These are phyloP conservation scores for Gymnorhina tibicen DNA, from an alignment of 2,113 vertebrate genomes.

Conservation along the genomic window DNA sequence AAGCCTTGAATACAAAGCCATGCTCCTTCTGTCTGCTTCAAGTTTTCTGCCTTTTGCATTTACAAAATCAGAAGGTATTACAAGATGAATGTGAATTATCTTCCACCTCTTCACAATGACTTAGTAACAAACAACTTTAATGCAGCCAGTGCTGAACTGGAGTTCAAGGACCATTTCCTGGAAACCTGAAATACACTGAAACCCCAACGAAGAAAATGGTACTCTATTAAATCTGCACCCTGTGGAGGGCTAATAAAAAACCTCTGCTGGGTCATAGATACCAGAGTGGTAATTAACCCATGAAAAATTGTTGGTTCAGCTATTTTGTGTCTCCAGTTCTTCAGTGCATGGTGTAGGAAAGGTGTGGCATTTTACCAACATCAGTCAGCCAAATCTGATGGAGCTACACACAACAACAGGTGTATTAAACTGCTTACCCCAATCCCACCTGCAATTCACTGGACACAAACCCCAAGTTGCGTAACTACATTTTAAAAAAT, in stretches of 20 bases:
- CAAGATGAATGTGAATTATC: neutral
- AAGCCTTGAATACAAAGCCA: neutral
- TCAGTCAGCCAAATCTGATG: neutral
- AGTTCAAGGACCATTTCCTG: neutral
- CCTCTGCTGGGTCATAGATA: neutral
- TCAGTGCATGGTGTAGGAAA: neutral
- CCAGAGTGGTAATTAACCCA: neutral
- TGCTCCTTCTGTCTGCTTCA: neutral
- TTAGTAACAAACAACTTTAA: neutral
- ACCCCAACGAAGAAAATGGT: neutral
- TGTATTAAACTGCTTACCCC: neutral
- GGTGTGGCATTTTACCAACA: neutral
- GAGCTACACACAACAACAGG: neutral
- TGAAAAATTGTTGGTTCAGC: neutral
- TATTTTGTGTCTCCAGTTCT: neutral
- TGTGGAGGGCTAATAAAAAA: neutral
- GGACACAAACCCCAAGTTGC: neutral
- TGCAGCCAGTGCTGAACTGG: neutral
- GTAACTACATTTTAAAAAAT: neutral
- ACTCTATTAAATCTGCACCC: neutral
- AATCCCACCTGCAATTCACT: neutral
- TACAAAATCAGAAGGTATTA: neutral
- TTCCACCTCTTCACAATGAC: neutral
- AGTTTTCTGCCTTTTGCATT: neutral
- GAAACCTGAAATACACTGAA: neutral